Evolutionary conservation across 2,113 vertebrate species (phyloP), one percentile per base, ranked within the genome.

Genomic region (Brachirus orientalis): DNA sequence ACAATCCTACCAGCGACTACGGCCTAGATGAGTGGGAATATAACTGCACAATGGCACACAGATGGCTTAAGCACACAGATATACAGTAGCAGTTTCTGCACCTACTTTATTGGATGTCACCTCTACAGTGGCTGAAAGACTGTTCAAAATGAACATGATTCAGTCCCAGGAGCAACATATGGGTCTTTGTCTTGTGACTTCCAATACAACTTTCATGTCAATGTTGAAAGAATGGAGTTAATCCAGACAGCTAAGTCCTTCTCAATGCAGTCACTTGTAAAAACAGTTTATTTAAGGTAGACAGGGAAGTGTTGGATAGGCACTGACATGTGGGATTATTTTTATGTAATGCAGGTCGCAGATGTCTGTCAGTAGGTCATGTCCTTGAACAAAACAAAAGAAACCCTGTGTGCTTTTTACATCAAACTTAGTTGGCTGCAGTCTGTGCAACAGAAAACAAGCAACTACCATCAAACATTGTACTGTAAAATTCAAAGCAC

Each of bases 11-110:
- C 59, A 10, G 47, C 22, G 50, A 71, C 66, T 70, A 41, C 66
- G 69, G 59, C 77, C 80, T 64, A 76, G 33, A 79, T 84, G 65
- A 69, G 57, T 63, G 40, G 43, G 62, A 80, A 76, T 75, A 63
- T 47, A 69, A 60, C 59, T 63, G 51, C 70, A 73, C 16, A 44
- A 76, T 47, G 72, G n/a, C 57, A 72, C 53, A 51, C 46, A 43
- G n/a, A n/a, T n/a, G n/a, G n/a, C n/a, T n/a, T n/a, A n/a, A n/a
- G n/a, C 19, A 44, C 7, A 57, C 12, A 70, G 41, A 62, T 46
- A 33, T 8, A 40, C 7, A n/a, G 38, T 40, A 54, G 17, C 46
- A 1, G 54, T 65, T 65, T 62, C 55, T 55, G 8, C 51, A 63
- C 41, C 41, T 36, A 18, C 19, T 51, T 67, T 17, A 37, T 74